A percentile compares a stretch with the other conserved stretches of the same genome.
Conservation (phyloP, 2,797 vertebrate genomes). For the Tadarida brasiliensis region DNA sequence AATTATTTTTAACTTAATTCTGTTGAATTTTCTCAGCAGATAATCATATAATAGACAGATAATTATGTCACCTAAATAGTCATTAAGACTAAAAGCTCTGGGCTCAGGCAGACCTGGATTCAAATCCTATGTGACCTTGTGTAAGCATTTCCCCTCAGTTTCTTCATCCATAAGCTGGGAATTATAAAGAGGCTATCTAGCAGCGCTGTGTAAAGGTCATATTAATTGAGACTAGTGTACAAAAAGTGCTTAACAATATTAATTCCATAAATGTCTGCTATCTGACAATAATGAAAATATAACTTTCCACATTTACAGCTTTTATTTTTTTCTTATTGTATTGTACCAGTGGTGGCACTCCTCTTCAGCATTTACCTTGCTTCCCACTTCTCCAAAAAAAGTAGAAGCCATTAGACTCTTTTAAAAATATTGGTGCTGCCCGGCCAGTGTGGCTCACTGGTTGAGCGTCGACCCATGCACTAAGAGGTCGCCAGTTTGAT, state of each 20-base stretch:
- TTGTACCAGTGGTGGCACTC: neutral
- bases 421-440: neutral
- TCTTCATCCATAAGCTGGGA: neutral
- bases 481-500: too few relatives aligned
- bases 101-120: neutral
- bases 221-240: neutral
- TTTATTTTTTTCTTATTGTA: neutral
- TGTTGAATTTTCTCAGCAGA: slow-evolving; percentile 48
- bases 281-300: neutral
- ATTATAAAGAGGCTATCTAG: neutral
- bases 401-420: neutral
- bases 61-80: neutral
- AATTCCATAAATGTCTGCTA: slow-evolving; percentile 14
- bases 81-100: slow-evolving; percentile 43
- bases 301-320: neutral
- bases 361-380: neutral
- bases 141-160: slow-evolving; percentile 7
- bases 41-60: slow-evolving; percentile 26
- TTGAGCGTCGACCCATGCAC: too few relatives aligned
- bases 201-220: neutral
- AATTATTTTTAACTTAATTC: slow-evolving; percentile 60
- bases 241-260: neutral
- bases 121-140: neutral
- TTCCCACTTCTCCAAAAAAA: neutral
- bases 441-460: too few relatives aligned